Conservation (phyloP, 2,888 invertebrate genomes). For the Melanchra persicariae region DNA sequence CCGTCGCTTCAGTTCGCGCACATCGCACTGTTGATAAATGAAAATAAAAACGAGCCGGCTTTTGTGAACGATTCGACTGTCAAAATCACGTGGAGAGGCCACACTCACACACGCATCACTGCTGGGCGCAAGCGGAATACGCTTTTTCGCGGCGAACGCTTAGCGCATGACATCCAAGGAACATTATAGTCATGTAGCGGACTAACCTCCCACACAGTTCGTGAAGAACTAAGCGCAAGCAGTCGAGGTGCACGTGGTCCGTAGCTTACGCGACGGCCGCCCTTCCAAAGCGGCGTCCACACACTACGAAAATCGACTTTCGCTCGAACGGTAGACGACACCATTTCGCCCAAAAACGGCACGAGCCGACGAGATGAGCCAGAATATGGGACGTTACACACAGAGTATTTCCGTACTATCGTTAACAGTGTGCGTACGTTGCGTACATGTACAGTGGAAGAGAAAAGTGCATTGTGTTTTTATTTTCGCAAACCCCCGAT, state of each 20-base stretch:
- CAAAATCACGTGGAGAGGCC: constrained; percentile 87
- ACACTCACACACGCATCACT: constrained; percentile 80
- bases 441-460: constrained; percentile 76
- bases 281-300: constrained; percentile 85
- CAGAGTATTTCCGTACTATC: constrained; percentile 88
- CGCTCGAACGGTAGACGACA: constrained; percentile 80
- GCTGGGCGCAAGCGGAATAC: constrained; percentile 77
- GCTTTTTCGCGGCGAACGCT: constrained; percentile 82
- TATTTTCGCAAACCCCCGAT: constrained; percentile 69
- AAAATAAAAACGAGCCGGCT: constrained; percentile 77
- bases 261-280: constrained; percentile 89
- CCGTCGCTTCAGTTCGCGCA: constrained; percentile 71
- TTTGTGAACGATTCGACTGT: constrained; percentile 79
- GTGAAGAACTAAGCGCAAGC: constrained; percentile 90
- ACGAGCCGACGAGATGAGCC: constrained; percentile 82
- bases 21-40: constrained; percentile 75
- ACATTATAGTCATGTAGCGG: constrained; percentile 88
- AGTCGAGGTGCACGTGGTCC: constrained; percentile 89
- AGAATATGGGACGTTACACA: constrained; percentile 87
- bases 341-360: constrained; percentile 81
- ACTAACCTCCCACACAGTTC: constrained; percentile 90
- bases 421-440: constrained; percentile 82
- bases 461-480: constrained; percentile 84
- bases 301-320: constrained; percentile 87
- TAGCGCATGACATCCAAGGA: constrained; percentile 86